Base-by-base conservation (phyloP, 2,113 vertebrate species). In the Carlito syrichta region DNA sequence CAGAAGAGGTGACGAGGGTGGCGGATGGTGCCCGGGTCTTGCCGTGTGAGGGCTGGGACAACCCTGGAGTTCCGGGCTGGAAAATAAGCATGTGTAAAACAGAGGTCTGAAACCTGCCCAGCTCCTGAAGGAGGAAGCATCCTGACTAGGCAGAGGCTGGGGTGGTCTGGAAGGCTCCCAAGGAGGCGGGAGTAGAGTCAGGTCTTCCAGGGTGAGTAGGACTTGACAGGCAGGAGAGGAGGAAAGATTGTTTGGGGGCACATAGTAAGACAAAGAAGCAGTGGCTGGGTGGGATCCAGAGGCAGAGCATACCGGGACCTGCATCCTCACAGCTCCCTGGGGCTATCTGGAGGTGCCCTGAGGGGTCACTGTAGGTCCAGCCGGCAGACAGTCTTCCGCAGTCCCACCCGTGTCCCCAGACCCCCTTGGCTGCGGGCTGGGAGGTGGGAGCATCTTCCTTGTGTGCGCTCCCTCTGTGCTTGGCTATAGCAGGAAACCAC, bases 401-500 rank as follows among this genome's bases (percentile, higher is more conserved):
- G 83, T 71, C 43, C 79, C 69, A 38, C 93, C 56, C 32, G 68
- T 93, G 95, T 96, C 97, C 97, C 95, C 54, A 96, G 94, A 38
- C 89, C 94, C 88, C 95, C 97, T 63, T 23, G 52, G 69, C 56
- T 86, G 91, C 30, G 48, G 78, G 23, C 27, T 68, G 95, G 84
- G 92, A 91, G 89, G 89, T 93, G 83, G 91, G 84, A 96, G 69
- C 96, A 79, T 91, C 86, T 89, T 98, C 95, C 96, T 95, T 38
- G 79, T 94, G 95, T 52, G 32, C 89, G 74, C 95, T 96, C 94
- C 68, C 93, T 48, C 96, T 40, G 93, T 91, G 87, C 84, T 93
- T 83, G 94, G 96, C 96, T 96, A 95, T 92, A 97, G 96, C 3
- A 2, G 98, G 98, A 98, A 98, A 92, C 97, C 97, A 97, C 98